Evolutionary conservation across 2,888 invertebrate genomes (phyloP).

Genomic region (Saturnia pavonia): DNA sequence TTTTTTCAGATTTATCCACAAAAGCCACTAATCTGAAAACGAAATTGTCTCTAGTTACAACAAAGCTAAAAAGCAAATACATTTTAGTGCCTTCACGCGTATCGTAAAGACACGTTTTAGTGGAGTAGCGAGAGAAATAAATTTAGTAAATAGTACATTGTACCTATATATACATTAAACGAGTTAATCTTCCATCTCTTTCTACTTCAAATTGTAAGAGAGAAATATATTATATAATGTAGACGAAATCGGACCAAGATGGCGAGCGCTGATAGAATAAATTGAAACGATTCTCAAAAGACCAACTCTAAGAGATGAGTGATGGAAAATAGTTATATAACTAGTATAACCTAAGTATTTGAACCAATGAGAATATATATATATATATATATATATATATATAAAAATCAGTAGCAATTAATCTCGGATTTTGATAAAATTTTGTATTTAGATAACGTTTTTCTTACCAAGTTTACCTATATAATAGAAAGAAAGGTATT

Average conservation of each 20-base stretch:
- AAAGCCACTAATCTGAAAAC: background rate
- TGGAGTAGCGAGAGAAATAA: background rate
- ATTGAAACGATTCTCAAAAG: background rate
- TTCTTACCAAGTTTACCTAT: no score
- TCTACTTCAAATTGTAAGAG: background rate
- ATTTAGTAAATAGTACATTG: background rate
- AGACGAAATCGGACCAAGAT: background rate
- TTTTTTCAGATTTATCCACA: background rate
- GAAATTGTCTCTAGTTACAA: background rate
- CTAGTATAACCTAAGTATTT: background rate
- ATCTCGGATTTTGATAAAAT: background rate
- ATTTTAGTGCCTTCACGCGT: constrained; percentile 29
- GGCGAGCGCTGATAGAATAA: background rate
- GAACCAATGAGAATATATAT: background rate
- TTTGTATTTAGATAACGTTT: no score
- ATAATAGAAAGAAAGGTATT: no score
- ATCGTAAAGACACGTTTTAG: constrained; percentile 20
- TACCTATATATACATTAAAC: background rate
- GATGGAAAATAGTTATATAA: background rate
- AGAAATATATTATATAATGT: constrained; percentile 1
- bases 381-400: background rate
- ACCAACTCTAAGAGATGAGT: background rate
- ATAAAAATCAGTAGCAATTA: background rate
- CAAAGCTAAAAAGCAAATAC: constrained; percentile 23
- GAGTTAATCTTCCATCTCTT: background rate